Percentiles rank a stretch among this genome's conserved stretches.
phyloP scores from a whole-genome alignment of 2,113 vertebrate genomes.

The Gambusia affinis region DNA sequence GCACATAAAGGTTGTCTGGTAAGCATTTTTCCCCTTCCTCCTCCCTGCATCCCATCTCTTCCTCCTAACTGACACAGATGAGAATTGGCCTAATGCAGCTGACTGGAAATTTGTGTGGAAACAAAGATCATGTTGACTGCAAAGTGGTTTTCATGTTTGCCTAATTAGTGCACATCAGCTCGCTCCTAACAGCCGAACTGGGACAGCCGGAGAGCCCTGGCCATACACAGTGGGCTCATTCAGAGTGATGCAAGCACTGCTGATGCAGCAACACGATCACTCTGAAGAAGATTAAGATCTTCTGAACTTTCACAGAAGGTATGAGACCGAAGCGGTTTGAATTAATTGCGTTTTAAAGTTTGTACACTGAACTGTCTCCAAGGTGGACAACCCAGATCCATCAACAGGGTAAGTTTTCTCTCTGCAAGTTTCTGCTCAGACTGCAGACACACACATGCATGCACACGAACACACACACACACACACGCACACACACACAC shows the following conservation, averaged over 20 bases:
- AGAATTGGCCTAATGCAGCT: conserved; percentile 69
- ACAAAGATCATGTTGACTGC: conserved; percentile 55
- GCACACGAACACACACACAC: conserved; percentile 18
- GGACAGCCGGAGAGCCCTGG: conserved; percentile 21
- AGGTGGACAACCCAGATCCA: conserved; percentile 38
- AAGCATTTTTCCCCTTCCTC: conserved; percentile 69
- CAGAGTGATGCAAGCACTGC: background rate
- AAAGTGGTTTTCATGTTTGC: conserved; percentile 63
- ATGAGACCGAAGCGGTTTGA: conserved; percentile 14
- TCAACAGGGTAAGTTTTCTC: conserved; percentile 12
- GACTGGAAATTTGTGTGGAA: conserved; percentile 47
- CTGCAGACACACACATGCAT: too few species aligned
- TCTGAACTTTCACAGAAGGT: conserved; percentile 10
- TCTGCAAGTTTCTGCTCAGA: too few species aligned
- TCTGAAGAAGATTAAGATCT: conserved; percentile 28
- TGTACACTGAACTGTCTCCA: conserved; percentile 37
- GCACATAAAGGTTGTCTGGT: conserved; percentile 76
- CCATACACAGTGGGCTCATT: background rate
- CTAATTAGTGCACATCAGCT: conserved; percentile 60
- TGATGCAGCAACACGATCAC: conserved; percentile 21
- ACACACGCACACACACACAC: conserved; percentile 8
- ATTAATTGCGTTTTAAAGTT: conserved; percentile 40
- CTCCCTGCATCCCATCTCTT: conserved; percentile 53
- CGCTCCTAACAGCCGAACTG: conserved; percentile 42
- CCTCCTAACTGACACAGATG: conserved; percentile 71